Evolutionary conservation across 2,797 vertebrate species (phyloP).

Genomic region (Eulemur rubriventer): DNA sequence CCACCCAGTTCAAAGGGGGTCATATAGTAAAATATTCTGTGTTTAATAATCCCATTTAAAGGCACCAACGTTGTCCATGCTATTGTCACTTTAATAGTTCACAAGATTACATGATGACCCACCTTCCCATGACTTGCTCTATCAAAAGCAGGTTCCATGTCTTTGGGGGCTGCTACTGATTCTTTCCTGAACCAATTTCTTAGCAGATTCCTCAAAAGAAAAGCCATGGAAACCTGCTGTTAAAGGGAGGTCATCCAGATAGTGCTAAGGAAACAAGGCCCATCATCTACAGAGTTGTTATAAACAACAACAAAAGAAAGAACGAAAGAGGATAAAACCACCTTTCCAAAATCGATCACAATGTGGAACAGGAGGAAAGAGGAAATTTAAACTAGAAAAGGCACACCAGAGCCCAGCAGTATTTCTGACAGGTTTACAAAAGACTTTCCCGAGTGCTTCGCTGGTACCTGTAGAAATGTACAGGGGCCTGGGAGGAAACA

Average conservation of each 20-base stretch:
- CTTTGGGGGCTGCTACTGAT: neutral
- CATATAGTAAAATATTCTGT: neutral
- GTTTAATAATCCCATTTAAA: neutral
- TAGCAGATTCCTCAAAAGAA: conserved; percentile 23
- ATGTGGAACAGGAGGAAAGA: conserved; percentile 17
- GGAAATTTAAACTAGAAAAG: neutral
- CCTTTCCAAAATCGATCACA: conserved; percentile 57
- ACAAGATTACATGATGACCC: neutral
- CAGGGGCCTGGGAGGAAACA: neutral
- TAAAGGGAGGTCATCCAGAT: neutral
- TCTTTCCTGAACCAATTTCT: neutral
- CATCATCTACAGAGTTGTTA: neutral
- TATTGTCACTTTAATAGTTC: neutral
- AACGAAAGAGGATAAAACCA: conserved; percentile 53
- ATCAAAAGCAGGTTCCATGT: neutral
- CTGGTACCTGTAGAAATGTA: neutral
- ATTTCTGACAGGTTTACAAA: conserved; percentile 48
- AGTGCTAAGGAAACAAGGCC: conserved; percentile 45
- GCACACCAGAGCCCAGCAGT: neutral
- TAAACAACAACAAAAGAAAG: neutral
- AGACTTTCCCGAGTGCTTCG: neutral
- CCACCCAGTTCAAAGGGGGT: neutral
- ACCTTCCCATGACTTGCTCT: neutral
- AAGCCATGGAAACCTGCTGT: conserved; percentile 18
- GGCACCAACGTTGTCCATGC: neutral